phyloP scores from a whole-genome alignment of 2,113 vertebrate species.

The Athene cunicularia region DNA sequence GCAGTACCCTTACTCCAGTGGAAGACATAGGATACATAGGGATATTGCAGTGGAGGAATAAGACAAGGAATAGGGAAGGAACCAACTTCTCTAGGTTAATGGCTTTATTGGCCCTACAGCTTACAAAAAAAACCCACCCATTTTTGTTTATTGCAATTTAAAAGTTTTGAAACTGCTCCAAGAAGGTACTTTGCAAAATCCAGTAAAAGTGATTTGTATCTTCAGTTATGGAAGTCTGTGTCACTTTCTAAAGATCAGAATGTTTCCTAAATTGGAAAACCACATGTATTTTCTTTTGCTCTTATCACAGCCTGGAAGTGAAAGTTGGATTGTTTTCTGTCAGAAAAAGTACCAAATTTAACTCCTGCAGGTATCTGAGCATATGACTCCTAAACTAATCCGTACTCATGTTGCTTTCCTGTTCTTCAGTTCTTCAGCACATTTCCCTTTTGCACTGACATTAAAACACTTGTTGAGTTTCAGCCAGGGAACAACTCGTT shows the following conservation, averaged over 20 bases:
- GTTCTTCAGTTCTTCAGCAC: neutral
- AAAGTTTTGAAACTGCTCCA: neutral
- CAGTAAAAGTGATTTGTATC: neutral
- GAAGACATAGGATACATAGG: neutral
- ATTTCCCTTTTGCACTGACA: neutral
- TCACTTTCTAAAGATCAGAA: neutral
- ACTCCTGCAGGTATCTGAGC: neutral
- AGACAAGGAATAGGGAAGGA: neutral
- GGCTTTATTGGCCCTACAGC: neutral
- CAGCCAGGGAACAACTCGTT: neutral
- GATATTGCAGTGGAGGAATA: neutral
- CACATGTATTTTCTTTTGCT: neutral
- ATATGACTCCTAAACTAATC: neutral
- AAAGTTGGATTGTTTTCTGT: neutral
- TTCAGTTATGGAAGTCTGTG: neutral
- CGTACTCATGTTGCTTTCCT: neutral
- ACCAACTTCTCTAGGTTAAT: neutral
- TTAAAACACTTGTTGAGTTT: neutral
- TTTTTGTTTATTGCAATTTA: neutral
- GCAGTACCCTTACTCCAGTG: neutral
- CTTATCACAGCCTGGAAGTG: neutral
- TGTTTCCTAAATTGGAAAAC: neutral
- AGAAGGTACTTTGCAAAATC: neutral
- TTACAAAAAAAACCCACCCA: neutral
- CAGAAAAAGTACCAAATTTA: neutral